Percentiles rank a stretch among this genome's conserved stretches.
phyloP scores from a whole-genome alignment of 2,113 vertebrate genomes.

The Recurvirostra avosetta region DNA sequence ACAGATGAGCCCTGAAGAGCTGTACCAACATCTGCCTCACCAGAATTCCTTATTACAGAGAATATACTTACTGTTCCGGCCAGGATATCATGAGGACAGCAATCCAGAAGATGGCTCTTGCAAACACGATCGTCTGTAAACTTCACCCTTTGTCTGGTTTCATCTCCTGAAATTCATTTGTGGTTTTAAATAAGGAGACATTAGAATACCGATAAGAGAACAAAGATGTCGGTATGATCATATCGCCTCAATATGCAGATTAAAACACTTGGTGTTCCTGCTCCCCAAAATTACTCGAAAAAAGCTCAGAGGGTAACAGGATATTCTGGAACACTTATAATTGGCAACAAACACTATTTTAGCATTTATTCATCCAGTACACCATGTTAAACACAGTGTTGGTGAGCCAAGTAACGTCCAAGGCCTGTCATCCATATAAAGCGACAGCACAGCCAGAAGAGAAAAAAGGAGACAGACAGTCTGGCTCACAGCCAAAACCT shows the following conservation, averaged over 20 bases:
- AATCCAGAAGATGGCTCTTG: constrained; percentile 99
- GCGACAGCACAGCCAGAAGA: constrained; percentile 54
- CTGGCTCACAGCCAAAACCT: constrained; percentile 36
- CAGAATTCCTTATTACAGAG: background rate
- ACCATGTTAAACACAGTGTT: constrained; percentile 50
- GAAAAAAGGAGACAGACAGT: constrained; percentile 37
- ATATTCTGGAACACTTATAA: constrained; percentile 46
- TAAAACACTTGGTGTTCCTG: constrained; percentile 48
- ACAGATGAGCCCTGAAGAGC: background rate
- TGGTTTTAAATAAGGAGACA: constrained; percentile 78
- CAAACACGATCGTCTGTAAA: constrained; percentile 97
- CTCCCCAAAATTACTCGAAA: constrained; percentile 28
- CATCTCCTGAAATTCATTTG: constrained; percentile 93
- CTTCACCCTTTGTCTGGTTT: constrained; percentile 98
- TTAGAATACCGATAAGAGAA: constrained; percentile 26
- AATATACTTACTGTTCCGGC: constrained; percentile 90
- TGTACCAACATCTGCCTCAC: background rate
- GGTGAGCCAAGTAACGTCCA: constrained; percentile 55
- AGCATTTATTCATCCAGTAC: constrained; percentile 42
- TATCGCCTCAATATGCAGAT: constrained; percentile 47
- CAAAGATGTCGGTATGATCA: background rate
- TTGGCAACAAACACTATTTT: constrained; percentile 34
- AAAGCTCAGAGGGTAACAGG: constrained; percentile 13
- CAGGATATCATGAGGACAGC: constrained; percentile 98
- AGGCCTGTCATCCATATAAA: constrained; percentile 59